Percentiles rank a stretch among this genome's conserved stretches.
Conservation (phyloP, 2,888 invertebrate species). For the Lacanobia wlatinum region DNA sequence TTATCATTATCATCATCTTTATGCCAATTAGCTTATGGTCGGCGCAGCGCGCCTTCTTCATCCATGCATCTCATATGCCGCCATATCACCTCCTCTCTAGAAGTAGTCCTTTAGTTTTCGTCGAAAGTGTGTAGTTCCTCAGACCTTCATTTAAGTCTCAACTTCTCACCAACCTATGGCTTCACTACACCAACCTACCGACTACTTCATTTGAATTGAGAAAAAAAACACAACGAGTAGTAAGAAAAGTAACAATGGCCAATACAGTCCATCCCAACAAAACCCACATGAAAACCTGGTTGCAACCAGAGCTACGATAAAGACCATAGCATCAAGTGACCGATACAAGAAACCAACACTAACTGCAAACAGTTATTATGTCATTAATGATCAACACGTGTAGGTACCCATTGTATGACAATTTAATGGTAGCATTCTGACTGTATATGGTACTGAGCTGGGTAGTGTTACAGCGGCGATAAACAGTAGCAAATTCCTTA, state of each 20-base stretch:
- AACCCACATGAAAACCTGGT: conserved; percentile 50
- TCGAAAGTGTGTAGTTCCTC: too few species aligned
- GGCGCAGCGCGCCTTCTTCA: background rate
- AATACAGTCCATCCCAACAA: conserved; percentile 38
- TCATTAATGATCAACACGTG: conserved; percentile 47
- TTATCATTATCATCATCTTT: background rate
- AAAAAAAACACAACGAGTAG: too few species aligned
- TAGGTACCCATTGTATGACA: conserved; percentile 14
- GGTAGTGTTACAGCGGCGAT: background rate
- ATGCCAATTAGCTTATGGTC: too few species aligned
- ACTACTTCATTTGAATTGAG: too few species aligned
- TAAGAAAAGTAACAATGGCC: conserved; percentile 32
- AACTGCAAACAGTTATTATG: conserved; percentile 50
- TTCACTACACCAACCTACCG: too few species aligned
- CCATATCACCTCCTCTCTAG: background rate
- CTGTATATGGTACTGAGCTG: background rate
- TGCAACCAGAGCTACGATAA: conserved; percentile 65
- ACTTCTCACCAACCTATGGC: too few species aligned
- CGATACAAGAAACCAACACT: conserved; percentile 48
- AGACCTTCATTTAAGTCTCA: too few species aligned
- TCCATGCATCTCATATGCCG: background rate
- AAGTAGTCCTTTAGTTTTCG: too few species aligned
- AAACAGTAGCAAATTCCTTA: background rate
- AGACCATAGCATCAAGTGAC: conserved; percentile 53
- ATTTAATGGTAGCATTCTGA: conserved; percentile 19